Base-by-base conservation (phyloP, 2,888 invertebrate species). In the Erebia palarica region DNA sequence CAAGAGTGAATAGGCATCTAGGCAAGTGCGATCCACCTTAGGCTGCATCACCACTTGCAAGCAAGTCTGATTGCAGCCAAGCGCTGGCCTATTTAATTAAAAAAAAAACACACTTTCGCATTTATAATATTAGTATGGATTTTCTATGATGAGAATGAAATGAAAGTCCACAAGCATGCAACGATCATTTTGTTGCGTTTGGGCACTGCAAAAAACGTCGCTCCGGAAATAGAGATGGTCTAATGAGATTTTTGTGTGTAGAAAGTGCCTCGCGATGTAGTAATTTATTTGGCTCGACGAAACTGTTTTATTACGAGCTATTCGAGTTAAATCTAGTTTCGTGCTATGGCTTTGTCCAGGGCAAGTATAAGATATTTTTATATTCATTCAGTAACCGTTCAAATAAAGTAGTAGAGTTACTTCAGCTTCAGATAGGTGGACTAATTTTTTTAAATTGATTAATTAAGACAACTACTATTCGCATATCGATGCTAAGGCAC, bases 241-340 rank as follows among this genome's bases (percentile, higher is more conserved):
- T 65, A 65, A 65, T 65, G 53, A 65, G 65, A 65, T 65, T 53
- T 47, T 65, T 53, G 65, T 51, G 63, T 27, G 27, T 65, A 65
- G 65, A 65, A 65, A 65, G 65, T 57, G 11, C 10, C 42, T 13
- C 18, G 14, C 65, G 21, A 16, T n/a, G n/a, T 47, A 66, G 18
- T 57, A 16, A 57, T 57, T 55, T 65, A 44, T 57, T 4, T 13
- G 42, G 13, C 14, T 57, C 14, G 14, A 13, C 10, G 42, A 53
- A 65, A 65, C 53, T 42, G 53, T 65, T 65, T 42, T 16, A n/a
- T 16, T 21, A 13, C 9, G 14, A 10, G 16, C n/a, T 13, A 59
- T 4, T 36, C 3, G 3, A 16, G 14, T 14, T 55, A 18, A n/a
- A 59, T 27, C 59, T 59, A n/a, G 13, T 11, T 61, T 16, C 3